phyloP scores from a whole-genome alignment of 2,797 vertebrate genomes.

The Sebastiscus albofasciatus region DNA sequence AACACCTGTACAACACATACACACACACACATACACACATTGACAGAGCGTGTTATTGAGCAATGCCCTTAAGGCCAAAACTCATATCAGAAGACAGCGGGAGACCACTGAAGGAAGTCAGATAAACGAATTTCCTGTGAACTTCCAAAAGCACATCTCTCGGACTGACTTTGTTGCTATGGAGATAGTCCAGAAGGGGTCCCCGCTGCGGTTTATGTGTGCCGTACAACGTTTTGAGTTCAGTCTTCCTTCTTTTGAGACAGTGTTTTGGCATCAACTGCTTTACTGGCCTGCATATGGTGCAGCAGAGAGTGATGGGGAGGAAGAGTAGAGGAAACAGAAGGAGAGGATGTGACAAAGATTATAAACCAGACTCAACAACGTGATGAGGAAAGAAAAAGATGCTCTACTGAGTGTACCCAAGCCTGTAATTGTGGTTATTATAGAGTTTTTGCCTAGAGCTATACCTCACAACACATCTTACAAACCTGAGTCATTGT shows the following conservation, averaged over 20 bases:
- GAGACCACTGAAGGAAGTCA: constrained; percentile 51
- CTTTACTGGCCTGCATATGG: constrained; percentile 30
- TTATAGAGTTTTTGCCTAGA: neutral
- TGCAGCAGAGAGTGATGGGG: constrained; percentile 17
- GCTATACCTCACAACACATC: neutral
- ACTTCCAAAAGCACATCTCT: constrained; percentile 54
- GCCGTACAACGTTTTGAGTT: constrained; percentile 21
- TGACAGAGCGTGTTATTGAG: constrained; percentile 22
- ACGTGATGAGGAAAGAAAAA: neutral
- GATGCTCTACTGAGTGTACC: neutral
- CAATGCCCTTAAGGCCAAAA: constrained; percentile 36
- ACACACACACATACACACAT: neutral
- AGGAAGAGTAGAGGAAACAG: constrained; percentile 24
- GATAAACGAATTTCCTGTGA: constrained; percentile 58
- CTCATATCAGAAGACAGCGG: constrained; percentile 41
- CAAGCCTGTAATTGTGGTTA: constrained; percentile 2
- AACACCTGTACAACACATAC: neutral
- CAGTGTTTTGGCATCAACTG: constrained; percentile 49
- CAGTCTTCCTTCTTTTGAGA: constrained; percentile 12
- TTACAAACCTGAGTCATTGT: neutral
- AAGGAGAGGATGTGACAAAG: constrained; percentile 20
- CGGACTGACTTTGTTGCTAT: constrained; percentile 57
- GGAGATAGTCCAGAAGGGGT: constrained; percentile 47
- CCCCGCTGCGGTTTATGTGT: neutral
- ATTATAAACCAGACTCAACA: constrained; percentile 29